Base-by-base conservation (phyloP, 2,113 vertebrate genomes). In the Myrmophylax atrothorax region DNA sequence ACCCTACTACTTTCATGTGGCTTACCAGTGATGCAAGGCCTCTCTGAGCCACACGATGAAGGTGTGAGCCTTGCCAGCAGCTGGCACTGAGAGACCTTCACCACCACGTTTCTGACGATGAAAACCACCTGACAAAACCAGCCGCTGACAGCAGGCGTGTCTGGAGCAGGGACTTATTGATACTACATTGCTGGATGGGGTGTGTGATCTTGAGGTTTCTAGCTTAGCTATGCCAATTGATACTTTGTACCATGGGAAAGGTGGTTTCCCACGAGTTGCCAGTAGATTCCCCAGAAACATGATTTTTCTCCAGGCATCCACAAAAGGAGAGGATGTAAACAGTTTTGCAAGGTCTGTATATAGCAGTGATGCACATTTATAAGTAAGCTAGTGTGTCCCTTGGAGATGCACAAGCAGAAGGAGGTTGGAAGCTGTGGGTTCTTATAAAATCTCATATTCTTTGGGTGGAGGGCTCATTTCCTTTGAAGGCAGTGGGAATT, bases 381-480 rank as follows among this genome's bases (percentile, higher is more conserved):
- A 42, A 86, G 44, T 44, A 74, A 74, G 19, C 12, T 20, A 46
- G 5, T 0, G 0, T 35, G 35, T 53, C 5, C 16, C 19, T 38
- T 88, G 24, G 25, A 60, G 49, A 79, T 25, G 28, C 20, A 16
- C 33, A 49, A 74, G 53, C 5, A 8, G 26, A 55, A 55, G 44
- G 33, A 74, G 28, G 3, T 0, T 85, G 46, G n/a, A 69, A 86
- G n/a, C 4, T 10, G 4, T 29, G 19, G 1, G 0, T 52, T 4
- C 44, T 49, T 49, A 78, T 11, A 7, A 59, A 29, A 60, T 40
- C 9, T 22, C 16, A 35, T 72, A 35, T 13, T 46, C 18, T 56
- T 72, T 56, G 60, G 33, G 13, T 56, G 22, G 31, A 89, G 31
- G 7, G 3, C 7, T 18, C 4, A 7, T 60, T 81, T 18, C 14